A percentile compares a stretch with the other conserved stretches of the same genome.
These are phyloP conservation scores for Coptodon bakossiorum DNA, from an alignment of 2,113 vertebrate genomes.

Conservation along the genomic window DNA sequence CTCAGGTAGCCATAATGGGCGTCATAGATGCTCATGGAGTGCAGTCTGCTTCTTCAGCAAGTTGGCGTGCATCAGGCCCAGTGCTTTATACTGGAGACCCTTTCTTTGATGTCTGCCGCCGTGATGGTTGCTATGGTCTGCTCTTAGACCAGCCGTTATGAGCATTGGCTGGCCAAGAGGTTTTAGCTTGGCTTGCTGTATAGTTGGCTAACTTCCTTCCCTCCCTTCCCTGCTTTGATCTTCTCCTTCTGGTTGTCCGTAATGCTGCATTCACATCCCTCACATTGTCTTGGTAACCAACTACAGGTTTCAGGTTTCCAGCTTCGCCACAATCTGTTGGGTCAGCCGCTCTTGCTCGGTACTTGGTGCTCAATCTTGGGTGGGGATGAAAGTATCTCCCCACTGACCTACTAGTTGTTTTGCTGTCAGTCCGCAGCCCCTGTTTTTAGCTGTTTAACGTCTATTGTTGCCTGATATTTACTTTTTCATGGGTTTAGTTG, in stretches of 20 bases:
- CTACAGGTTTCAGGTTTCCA: neutral
- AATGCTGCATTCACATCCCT: neutral
- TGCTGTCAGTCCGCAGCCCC: fast-evolving
- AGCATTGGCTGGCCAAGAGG: neutral
- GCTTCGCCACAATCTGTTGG: neutral
- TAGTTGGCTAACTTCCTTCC: neutral
- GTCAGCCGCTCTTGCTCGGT: neutral
- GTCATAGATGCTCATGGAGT: neutral
- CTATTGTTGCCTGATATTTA: neutral
- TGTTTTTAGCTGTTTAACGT: neutral
- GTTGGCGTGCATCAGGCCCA: neutral
- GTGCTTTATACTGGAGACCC: neutral
- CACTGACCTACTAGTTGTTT: neutral
- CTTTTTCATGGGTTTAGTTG: neutral
- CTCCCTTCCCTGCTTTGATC: neutral
- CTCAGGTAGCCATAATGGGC: fast-evolving
- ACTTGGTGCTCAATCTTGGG: neutral
- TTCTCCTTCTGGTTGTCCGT: fast-evolving
- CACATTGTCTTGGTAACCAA: neutral
- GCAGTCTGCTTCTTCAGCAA: neutral
- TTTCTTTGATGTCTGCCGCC: neutral
- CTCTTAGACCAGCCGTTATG: neutral
- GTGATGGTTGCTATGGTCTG: neutral
- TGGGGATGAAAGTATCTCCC: neutral
- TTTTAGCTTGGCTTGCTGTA: neutral